Evolutionary conservation across 2,113 vertebrate species (phyloP).

Genomic region (Calonectris borealis): DNA sequence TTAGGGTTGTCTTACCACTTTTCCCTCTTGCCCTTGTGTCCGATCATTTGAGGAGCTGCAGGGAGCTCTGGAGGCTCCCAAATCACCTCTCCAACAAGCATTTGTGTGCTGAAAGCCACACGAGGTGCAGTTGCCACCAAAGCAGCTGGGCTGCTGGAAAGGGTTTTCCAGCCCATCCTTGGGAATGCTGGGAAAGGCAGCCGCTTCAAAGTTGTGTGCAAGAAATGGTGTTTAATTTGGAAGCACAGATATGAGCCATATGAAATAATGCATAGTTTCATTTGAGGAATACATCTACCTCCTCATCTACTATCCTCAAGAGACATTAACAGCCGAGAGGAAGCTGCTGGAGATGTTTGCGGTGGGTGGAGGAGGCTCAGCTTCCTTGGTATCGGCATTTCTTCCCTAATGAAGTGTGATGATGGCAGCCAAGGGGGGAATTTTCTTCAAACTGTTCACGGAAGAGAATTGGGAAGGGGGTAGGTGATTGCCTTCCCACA

Average conservation of each 20-base stretch:
- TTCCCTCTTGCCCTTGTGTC: neutral
- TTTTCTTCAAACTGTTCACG: neutral
- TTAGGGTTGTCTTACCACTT: neutral
- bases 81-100: neutral
- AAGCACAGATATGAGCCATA: fast-evolving
- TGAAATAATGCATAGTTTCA: neutral
- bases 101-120: neutral
- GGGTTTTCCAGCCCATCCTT: neutral
- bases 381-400: neutral
- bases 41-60: neutral
- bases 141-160: neutral
- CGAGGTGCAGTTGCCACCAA: neutral
- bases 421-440: neutral
- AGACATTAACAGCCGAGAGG: neutral
- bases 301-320: neutral
- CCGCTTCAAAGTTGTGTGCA: neutral
- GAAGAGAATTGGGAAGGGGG: neutral
- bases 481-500: neutral
- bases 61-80: neutral
- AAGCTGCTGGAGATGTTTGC: neutral
- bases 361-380: neutral
- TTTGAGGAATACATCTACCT: neutral
- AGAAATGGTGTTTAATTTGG: neutral
- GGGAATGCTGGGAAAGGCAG: neutral
- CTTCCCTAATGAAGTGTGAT: neutral